Conservation (phyloP, 2,113 vertebrate species). For the Pedetes capensis region DNA sequence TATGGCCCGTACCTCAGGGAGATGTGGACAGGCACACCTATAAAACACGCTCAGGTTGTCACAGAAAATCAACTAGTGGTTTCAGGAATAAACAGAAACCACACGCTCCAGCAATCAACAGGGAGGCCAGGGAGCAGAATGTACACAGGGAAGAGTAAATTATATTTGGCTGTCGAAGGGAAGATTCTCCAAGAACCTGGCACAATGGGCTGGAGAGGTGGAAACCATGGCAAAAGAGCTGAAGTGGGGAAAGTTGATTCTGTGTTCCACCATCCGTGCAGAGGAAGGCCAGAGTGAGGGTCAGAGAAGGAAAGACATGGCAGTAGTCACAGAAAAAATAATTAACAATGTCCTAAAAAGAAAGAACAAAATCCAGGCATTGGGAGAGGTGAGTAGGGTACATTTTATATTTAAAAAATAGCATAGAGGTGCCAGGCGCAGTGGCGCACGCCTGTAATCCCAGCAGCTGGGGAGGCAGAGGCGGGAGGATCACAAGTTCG, state of each 20-base stretch:
- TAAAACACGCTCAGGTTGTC: neutral
- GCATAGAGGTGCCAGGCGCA: neutral
- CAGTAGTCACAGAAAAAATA: neutral
- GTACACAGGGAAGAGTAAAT: neutral
- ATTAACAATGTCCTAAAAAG: neutral
- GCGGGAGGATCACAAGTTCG: no score
- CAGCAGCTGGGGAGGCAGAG: no score
- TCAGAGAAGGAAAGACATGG: neutral
- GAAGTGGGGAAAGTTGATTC: neutral
- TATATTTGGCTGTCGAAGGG: neutral
- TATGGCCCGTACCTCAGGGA: neutral
- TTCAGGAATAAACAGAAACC: neutral
- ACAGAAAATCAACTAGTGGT: neutral
- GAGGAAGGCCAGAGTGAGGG: neutral
- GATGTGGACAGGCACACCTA: no score
- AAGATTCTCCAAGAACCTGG: neutral
- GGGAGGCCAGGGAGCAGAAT: neutral
- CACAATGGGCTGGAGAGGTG: neutral
- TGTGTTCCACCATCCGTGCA: neutral
- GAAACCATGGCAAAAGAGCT: neutral
- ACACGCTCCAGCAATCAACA: neutral
- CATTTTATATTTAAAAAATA: neutral
- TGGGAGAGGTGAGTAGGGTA: neutral
- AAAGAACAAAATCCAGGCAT: neutral
- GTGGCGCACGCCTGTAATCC: no score